Percentiles rank a stretch among this genome's conserved stretches.
Evolutionary conservation across 2,888 invertebrate genomes (phyloP).

Genomic region (Cylloceria caligata): DNA sequence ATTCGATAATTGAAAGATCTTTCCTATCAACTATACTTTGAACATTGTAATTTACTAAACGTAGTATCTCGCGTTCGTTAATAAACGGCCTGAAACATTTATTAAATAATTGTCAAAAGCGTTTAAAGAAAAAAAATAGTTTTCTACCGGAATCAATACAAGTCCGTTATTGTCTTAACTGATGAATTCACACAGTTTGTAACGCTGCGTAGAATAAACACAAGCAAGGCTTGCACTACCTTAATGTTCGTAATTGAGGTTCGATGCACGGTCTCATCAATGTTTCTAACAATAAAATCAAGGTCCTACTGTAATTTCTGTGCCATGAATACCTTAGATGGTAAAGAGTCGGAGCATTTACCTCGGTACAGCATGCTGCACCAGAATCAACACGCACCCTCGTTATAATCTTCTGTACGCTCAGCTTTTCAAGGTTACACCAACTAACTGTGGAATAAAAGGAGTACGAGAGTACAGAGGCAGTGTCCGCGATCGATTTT

Average conservation of each 20-base stretch:
- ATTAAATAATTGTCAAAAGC: no score
- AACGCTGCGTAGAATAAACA: no score
- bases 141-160: no score
- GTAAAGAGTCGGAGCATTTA: background rate
- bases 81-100: no score
- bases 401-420: background rate
- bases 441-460: slow-evolving; percentile 6
- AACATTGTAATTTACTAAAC: no score
- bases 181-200: no score
- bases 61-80: no score
- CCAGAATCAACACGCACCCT: slow-evolving; percentile 10
- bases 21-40: background rate
- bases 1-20: background rate
- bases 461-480: slow-evolving; percentile 10
- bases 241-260: background rate
- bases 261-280: background rate
- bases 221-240: background rate
- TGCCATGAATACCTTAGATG: slow-evolving; percentile 11
- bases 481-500: slow-evolving; percentile 56
- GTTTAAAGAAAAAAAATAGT: no score
- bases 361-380: background rate
- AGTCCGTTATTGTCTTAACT: no score
- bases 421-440: slow-evolving; percentile 15
- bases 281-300: slow-evolving; percentile 13
- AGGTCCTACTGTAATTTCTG: background rate